phyloP scores from a whole-genome alignment of 2,797 vertebrate genomes.

The Merluccius polli region DNA sequence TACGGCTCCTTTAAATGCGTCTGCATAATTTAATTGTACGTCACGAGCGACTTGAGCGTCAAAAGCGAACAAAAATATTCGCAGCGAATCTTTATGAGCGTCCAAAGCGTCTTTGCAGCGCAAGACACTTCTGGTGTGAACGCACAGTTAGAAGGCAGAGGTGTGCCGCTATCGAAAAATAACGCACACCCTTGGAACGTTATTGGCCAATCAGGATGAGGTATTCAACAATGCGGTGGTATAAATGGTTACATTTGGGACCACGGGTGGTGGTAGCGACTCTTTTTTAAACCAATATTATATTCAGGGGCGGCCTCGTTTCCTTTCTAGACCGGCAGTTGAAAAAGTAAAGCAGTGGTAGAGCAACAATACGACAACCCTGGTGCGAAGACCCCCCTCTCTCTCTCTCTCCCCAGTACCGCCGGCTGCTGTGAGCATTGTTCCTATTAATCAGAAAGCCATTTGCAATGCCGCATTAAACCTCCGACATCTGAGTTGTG shows the following conservation, averaged over 20 bases:
- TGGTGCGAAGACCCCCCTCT: not conserved
- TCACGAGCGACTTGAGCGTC: too few species aligned
- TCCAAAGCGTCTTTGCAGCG: too few species aligned
- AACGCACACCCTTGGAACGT: too few species aligned
- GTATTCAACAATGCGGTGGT: too few species aligned
- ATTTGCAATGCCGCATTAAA: conserved; percentile 70
- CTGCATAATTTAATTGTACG: too few species aligned
- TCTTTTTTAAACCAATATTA: not conserved
- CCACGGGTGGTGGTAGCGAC: not conserved
- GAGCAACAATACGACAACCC: not conserved
- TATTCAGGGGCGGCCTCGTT: not conserved
- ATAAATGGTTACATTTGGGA: not conserved
- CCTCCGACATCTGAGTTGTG: conserved; percentile 60
- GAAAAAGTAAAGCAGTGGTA: not conserved
- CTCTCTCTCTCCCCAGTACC: conserved; percentile 11
- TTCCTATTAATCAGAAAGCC: conserved; percentile 70
- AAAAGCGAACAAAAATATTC: too few species aligned
- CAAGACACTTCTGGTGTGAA: too few species aligned
- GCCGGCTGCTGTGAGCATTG: conserved; percentile 49
- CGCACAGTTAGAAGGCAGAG: too few species aligned
- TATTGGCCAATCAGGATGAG: too few species aligned
- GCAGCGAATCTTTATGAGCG: too few species aligned
- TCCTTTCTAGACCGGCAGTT: not conserved
- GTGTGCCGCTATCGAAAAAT: too few species aligned
- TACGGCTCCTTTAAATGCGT: too few species aligned